Base-by-base conservation (phyloP, 1,140 invertebrate species). In the Panagrolaimus sp. region DNA sequence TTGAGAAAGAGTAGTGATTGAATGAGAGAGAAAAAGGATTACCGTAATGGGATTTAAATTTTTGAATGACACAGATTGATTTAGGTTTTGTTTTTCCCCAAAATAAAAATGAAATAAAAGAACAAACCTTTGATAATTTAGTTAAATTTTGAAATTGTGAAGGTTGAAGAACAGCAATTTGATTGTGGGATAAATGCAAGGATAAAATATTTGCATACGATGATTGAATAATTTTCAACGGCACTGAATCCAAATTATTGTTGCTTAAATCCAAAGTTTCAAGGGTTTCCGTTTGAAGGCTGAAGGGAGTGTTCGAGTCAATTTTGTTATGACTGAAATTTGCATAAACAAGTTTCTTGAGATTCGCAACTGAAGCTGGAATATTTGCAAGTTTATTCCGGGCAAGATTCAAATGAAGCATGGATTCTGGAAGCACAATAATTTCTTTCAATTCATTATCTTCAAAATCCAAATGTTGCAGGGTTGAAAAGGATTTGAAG, bases 301-400 rank as follows among this genome's bases (percentile, higher is more conserved):
- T 47, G 46, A 77, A 74, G 15, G 77, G 69, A 4, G 67, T 72
- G 4, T 12, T 21, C 9, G 48, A 48, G n/a, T 78, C 72, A 46
- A 80, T 76, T n/a, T 28, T n/a, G 58, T 80, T 80, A 6, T 58
- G 58, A 8, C 69, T 68, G n/a, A 81, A 26, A 65, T 80, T 78
- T 6, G 81, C 47, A n/a, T 63, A 47, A 7, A 74, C 65, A 10
- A 80, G 44, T 52, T 32, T 24, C 6, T 43, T 55, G 43, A 81
- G 66, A 32, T 69, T 67, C 0, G 70, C 70, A 14, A 80, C 67
- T 8, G 79, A 24, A 7, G 67, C 43, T 21, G 79, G 79, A 12
- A 81, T 69, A 26, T 24, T 43, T 26, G 43, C 28, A 43, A 80
- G 62, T 47, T 62, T 24, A 68, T 80, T 80, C 46, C 67, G 47